phyloP scores from a whole-genome alignment of 2,113 vertebrate genomes.

The Chunga burmeisteri region DNA sequence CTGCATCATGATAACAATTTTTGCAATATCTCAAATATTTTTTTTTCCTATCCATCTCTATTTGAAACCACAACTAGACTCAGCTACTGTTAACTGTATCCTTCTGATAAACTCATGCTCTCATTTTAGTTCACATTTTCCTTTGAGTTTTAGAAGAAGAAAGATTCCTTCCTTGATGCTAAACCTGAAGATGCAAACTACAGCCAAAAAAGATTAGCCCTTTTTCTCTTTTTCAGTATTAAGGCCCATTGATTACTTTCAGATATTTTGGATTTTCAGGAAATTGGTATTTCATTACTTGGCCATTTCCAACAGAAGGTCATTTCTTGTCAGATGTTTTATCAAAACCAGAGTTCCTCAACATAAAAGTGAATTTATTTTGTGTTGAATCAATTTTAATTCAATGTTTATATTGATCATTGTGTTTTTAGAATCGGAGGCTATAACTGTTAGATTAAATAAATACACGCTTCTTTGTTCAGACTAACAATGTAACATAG shows the following conservation, averaged over 20 bases:
- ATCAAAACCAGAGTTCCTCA: not conserved
- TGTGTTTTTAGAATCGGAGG: not conserved
- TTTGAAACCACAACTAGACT: not conserved
- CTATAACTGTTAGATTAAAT: slow-evolving; percentile 10
- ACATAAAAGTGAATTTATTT: not conserved
- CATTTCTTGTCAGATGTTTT: not conserved
- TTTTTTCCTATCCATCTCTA: not conserved
- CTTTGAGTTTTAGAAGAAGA: not conserved
- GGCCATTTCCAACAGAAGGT: not conserved
- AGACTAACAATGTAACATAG: not conserved
- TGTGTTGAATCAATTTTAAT: not conserved
- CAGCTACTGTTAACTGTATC: not conserved
- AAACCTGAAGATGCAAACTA: not conserved
- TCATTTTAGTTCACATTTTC: not conserved
- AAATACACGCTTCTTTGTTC: slow-evolving; percentile 1
- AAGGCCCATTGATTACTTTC: not conserved
- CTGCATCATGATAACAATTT: not conserved
- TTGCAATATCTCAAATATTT: not conserved
- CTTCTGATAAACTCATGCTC: not conserved
- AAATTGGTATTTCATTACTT: not conserved
- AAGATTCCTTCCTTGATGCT: not conserved
- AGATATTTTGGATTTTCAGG: not conserved
- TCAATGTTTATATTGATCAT: not conserved
- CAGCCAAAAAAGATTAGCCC: not conserved
- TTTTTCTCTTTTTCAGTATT: not conserved